Evolutionary conservation across 2,797 vertebrate genomes (phyloP).

Genomic region (Naso thynnoides): DNA sequence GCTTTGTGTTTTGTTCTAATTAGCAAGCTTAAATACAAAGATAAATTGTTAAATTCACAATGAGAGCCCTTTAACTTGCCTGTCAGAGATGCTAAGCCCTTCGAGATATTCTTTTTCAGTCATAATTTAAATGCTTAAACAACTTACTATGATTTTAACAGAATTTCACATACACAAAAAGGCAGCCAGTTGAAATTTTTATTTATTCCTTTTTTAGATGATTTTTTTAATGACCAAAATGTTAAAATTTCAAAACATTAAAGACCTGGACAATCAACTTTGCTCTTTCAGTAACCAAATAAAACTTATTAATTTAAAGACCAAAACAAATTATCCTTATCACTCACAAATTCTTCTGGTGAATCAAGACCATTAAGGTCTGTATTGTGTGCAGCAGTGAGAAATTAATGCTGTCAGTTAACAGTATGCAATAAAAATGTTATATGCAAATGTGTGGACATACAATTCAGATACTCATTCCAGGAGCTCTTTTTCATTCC

Average conservation of each 20-base stretch:
- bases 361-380: neutral
- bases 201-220: neutral
- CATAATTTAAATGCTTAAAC: neutral
- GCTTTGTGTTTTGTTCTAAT: neutral
- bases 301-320: too few relatives aligned
- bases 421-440: constrained; percentile 17
- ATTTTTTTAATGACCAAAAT: neutral
- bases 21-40: neutral
- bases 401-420: constrained; percentile 6
- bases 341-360: neutral
- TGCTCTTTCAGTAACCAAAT: neutral
- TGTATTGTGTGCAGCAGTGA: neutral
- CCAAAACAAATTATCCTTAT: too few relatives aligned
- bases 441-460: constrained; percentile 17
- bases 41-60: neutral
- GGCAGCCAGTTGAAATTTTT: neutral
- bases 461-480: constrained; percentile 24
- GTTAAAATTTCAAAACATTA: neutral
- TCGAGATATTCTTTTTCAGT: neutral
- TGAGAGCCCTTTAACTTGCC: neutral
- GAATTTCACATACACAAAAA: neutral
- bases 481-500: constrained; percentile 11
- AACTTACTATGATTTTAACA: neutral
- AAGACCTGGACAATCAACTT: neutral
- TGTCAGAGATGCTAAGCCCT: neutral